Conservation (phyloP, 53 echinoderm and acorn worm species). For the Henricia sp. region DNA sequence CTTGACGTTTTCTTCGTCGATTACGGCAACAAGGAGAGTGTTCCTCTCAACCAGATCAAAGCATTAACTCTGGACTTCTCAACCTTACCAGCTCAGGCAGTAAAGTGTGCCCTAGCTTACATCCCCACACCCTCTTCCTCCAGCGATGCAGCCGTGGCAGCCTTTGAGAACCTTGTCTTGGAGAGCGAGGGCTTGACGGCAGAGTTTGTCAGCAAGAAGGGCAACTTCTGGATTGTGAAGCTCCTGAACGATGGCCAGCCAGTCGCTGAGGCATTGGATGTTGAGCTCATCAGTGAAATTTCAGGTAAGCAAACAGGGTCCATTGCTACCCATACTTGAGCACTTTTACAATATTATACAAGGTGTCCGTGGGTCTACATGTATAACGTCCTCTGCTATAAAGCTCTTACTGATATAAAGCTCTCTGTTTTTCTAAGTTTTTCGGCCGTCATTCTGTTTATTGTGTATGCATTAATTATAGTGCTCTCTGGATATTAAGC, state of each 20-base stretch:
- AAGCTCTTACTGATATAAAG: too few relatives aligned
- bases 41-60: conserved; percentile 60
- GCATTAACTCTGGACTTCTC: conserved; percentile 66
- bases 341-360: too few relatives aligned
- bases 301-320: conserved; percentile 47
- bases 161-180: conserved; percentile 69
- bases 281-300: conserved; percentile 15
- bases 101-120: conserved; percentile 82
- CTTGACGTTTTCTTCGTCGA: conserved; percentile 77
- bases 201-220: conserved; percentile 45
- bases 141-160: conserved; percentile 37
- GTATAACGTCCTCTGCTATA: too few relatives aligned
- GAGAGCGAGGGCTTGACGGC: conserved; percentile 59
- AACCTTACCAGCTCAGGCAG: conserved; percentile 75
- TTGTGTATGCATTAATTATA: too few relatives aligned
- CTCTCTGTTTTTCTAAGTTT: too few relatives aligned
- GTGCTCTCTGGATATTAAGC: too few relatives aligned
- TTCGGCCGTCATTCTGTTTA: too few relatives aligned
- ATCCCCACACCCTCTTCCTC: conserved; percentile 1
- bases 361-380: too few relatives aligned
- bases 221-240: conserved; percentile 32
- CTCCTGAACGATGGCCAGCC: conserved; percentile 39
- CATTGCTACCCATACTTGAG: too few relatives aligned
- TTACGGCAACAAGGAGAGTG: conserved; percentile 82
- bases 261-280: conserved; percentile 37